A percentile compares a stretch with the other conserved stretches of the same genome.
phyloP scores from a whole-genome alignment of 2,888 invertebrate species.

The Agrilus cyanescens region DNA sequence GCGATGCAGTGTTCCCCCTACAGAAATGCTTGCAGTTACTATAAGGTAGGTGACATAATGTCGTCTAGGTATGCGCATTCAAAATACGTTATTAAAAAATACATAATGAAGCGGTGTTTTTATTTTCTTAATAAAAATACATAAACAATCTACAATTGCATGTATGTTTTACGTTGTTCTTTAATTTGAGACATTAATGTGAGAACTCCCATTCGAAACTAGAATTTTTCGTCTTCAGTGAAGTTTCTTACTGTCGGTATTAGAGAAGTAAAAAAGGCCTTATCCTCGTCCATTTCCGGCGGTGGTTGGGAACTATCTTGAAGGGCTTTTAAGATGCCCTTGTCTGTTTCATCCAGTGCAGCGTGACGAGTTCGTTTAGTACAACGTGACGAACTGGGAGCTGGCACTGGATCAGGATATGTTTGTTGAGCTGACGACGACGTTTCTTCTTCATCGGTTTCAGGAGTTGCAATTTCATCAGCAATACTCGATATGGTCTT shows the following conservation, averaged over 20 bases:
- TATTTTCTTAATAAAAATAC: too few species aligned
- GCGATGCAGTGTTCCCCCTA: too few species aligned
- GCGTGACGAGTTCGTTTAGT: neutral
- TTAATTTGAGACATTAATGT: too few species aligned
- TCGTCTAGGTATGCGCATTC: too few species aligned
- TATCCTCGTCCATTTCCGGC: slow-evolving; percentile 2
- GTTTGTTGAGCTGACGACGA: neutral
- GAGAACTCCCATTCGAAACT: too few species aligned
- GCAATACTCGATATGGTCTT: slow-evolving; percentile 3
- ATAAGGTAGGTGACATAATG: too few species aligned
- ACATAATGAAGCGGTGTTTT: too few species aligned
- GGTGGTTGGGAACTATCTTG: neutral
- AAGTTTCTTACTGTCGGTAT: neutral
- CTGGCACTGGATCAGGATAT: neutral
- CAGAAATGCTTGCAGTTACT: too few species aligned
- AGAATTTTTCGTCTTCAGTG: slow-evolving; percentile 2
- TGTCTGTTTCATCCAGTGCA: slow-evolving; percentile 2
- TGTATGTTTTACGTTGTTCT: too few species aligned
- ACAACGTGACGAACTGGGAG: neutral
- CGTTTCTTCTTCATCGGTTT: slow-evolving; percentile 1
- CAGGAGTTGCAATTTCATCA: slow-evolving; percentile 1
- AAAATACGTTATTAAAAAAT: too few species aligned
- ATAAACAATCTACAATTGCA: too few species aligned
- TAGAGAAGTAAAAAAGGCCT: slow-evolving; percentile 3
- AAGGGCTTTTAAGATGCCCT: slow-evolving; percentile 3